Base-by-base conservation (phyloP, 92 coral and sea anemone genomes). In the Umimayanthus chanpuru region DNA sequence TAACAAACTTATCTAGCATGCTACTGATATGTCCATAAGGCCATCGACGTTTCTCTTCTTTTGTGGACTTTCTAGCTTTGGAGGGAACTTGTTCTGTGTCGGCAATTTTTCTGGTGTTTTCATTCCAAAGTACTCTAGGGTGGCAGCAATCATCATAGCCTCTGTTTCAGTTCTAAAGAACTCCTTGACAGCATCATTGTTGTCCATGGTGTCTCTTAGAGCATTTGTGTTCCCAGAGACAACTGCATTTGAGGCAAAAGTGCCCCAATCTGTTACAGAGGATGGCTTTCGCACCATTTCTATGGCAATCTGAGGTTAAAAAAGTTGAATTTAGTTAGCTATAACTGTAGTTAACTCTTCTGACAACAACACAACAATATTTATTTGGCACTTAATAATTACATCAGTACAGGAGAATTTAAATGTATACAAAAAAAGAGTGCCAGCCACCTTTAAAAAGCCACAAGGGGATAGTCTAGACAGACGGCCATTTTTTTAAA, bases 141-240 rank as follows among this genome's bases (percentile, higher is more conserved):
- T 43, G 14, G 93, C 93, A 2, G 93, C 64, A 28, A 85, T 71
- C n/a, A 91, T 77, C 70, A 91, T 78, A 38, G 93, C 93, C 88
- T 88, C 91, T 38, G 86, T 84, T 58, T 88, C 81, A 10, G 88
- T 88, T 30, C 73, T 30, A 36, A 91, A 88, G 29, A 88, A 88
- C 40, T 89, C 89, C 32, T 82, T 86, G 7, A 91, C 81, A 49
- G 40, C 67, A 73, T 89, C 81, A 84, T 89, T 82, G 29, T 89
- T 82, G 81, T 89, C 91, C 53, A 82, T 26, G 29, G 74, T 44
- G 71, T 86, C 80, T 16, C 39, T 30, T 26, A 90, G 85, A 12
- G 91, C 94, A 92, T 89, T 92, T 47, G 86, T 89, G 50, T 90
- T 92, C 29, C 92, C 94, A 44, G 92, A 92, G 11, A 92, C 85